phyloP scores from a whole-genome alignment of 2,888 invertebrate species.

The Noctua pronuba region DNA sequence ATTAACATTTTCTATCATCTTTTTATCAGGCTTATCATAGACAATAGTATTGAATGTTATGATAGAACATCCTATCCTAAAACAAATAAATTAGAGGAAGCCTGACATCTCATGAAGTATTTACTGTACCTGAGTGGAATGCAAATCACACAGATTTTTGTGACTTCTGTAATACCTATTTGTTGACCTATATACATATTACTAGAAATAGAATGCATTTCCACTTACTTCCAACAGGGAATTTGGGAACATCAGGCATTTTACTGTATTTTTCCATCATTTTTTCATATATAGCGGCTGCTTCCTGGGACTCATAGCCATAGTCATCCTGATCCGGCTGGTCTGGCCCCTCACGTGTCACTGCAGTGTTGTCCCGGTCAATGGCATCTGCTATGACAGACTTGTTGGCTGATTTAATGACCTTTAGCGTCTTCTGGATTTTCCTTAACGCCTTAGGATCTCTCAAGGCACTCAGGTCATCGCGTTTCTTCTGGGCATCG shows the following conservation, averaged over 20 bases:
- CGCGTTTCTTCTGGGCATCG: conserved; percentile 92
- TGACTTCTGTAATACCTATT: conserved; percentile 1
- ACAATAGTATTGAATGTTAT: neutral
- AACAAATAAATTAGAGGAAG: neutral
- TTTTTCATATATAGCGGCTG: conserved; percentile 95
- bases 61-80: neutral
- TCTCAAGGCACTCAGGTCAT: conserved; percentile 91
- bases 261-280: conserved; percentile 96
- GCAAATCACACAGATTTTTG: neutral
- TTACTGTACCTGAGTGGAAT: neutral
- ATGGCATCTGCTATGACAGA: conserved; percentile 95
- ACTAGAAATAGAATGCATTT: conserved; percentile 10
- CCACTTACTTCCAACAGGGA: conserved; percentile 87
- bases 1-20: neutral
- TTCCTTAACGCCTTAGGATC: conserved; percentile 94
- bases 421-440: conserved; percentile 95
- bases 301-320: conserved; percentile 96
- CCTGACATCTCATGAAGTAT: neutral
- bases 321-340: conserved; percentile 98
- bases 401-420: conserved; percentile 97
- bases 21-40: conserved; percentile 2
- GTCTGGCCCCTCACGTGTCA: conserved; percentile 93
- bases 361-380: conserved; percentile 93
- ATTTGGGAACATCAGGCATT: conserved; percentile 93
- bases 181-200: conserved; percentile 42